Conservation (phyloP, 2,797 vertebrate genomes). For the Tarsius wallacei region DNA sequence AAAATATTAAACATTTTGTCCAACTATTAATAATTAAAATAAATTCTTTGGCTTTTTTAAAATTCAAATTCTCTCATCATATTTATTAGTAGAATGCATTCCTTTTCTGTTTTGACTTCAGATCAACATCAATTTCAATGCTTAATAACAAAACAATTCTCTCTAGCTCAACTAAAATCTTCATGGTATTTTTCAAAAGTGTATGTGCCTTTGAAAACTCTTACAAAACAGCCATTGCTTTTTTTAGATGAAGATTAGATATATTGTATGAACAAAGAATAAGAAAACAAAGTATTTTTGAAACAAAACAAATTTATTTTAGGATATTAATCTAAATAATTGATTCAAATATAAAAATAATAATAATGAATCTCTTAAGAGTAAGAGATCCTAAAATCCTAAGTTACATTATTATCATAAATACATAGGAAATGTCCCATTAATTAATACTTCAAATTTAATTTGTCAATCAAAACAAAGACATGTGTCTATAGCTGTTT, state of each 20-base stretch:
- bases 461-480: background rate
- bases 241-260: conserved; percentile 57
- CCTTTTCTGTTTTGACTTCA: conserved; percentile 76
- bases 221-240: conserved; percentile 63
- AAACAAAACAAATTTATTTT: background rate
- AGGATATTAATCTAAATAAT: conserved; percentile 46
- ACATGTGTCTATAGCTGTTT: background rate
- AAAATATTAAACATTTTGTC: background rate
- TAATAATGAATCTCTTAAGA: background rate
- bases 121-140: conserved; percentile 83
- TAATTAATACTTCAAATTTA: background rate
- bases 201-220: conserved; percentile 82
- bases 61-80: background rate
- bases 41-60: background rate
- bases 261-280: conserved; percentile 44
- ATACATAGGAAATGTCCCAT: background rate
- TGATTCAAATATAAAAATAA: conserved; percentile 40
- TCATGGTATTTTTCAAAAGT: conserved; percentile 84
- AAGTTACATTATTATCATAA: background rate
- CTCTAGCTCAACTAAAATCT: conserved; percentile 77
- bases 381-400: background rate
- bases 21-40: background rate
- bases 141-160: conserved; percentile 79
- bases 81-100: background rate
- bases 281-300: conserved; percentile 55